phyloP scores from a whole-genome alignment of 2,888 invertebrate species.

The Tenthredo distinguenda region DNA sequence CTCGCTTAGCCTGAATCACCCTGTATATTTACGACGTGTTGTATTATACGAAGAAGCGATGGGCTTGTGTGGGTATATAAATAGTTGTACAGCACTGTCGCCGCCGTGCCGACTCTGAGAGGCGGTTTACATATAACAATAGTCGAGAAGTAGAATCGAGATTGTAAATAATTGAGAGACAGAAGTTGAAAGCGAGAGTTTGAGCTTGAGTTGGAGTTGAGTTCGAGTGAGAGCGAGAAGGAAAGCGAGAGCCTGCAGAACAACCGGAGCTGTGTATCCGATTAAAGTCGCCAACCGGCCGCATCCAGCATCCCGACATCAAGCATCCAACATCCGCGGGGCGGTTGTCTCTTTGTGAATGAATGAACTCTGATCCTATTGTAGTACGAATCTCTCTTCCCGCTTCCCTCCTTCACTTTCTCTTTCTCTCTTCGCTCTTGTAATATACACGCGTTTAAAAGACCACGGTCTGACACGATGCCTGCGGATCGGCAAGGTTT shows the following conservation, averaged over 20 bases:
- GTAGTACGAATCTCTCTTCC: slow-evolving; percentile 12
- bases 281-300: slow-evolving; percentile 18
- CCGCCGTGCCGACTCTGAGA: background rate
- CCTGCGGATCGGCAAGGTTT: background rate
- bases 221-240: background rate
- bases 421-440: background rate
- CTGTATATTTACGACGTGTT: background rate
- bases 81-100: background rate
- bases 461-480: background rate
- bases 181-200: slow-evolving; percentile 13
- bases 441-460: background rate
- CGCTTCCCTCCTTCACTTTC: background rate
- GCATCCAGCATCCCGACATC: background rate
- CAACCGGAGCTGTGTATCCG: background rate
- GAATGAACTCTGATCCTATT: slow-evolving; percentile 33
- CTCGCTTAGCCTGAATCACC: too few species aligned
- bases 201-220: background rate
- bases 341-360: slow-evolving; percentile 35
- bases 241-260: background rate
- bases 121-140: background rate
- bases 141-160: background rate
- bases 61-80: background rate
- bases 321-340: background rate
- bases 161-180: slow-evolving; percentile 30
- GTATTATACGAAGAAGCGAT: background rate